These are phyloP conservation scores for Argynnis bischoffii DNA, from an alignment of 2,888 invertebrate genomes.

Conservation along the genomic window DNA sequence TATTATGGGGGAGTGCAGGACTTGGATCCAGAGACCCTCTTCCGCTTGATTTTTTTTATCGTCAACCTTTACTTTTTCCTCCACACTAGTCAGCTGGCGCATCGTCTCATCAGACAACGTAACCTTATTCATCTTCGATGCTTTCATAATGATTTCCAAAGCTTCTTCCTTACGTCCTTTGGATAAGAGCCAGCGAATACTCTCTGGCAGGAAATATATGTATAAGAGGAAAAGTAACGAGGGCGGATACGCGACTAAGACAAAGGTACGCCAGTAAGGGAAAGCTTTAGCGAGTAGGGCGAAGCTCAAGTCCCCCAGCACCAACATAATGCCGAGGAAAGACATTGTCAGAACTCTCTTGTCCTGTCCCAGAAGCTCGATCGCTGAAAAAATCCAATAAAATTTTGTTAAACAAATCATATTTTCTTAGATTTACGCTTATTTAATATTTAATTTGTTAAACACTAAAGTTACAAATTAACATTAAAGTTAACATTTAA, in stretches of 20 bases:
- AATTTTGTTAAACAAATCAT: background rate
- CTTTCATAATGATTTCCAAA: conserved; percentile 82
- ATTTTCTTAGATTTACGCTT: too few relatives aligned
- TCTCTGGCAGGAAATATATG: conserved; percentile 88
- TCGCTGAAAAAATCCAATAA: conserved; percentile 55
- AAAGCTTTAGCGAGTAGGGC: conserved; percentile 87
- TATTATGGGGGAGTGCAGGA: conserved; percentile 67
- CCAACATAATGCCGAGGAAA: conserved; percentile 77
- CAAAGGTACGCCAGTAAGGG: conserved; percentile 87
- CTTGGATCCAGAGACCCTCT: conserved; percentile 62
- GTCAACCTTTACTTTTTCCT: conserved; percentile 56
- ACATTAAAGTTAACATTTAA: background rate
- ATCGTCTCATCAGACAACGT: conserved; percentile 69
- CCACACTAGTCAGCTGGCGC: conserved; percentile 64
- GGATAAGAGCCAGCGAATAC: conserved; percentile 89
- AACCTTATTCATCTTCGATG: conserved; percentile 84
- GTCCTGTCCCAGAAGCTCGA: conserved; percentile 72
- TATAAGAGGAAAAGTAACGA: conserved; percentile 85
- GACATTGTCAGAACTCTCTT: conserved; percentile 71
- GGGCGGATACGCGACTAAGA: conserved; percentile 87
- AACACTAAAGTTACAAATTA: too few relatives aligned
- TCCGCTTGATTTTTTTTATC: conserved; percentile 53
- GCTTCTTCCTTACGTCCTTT: conserved; percentile 86
- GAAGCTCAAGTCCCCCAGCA: conserved; percentile 86
- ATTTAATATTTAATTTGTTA: background rate